These are phyloP conservation scores for Torymus auratus DNA, from an alignment of 2,888 invertebrate species.

Conservation along the genomic window DNA sequence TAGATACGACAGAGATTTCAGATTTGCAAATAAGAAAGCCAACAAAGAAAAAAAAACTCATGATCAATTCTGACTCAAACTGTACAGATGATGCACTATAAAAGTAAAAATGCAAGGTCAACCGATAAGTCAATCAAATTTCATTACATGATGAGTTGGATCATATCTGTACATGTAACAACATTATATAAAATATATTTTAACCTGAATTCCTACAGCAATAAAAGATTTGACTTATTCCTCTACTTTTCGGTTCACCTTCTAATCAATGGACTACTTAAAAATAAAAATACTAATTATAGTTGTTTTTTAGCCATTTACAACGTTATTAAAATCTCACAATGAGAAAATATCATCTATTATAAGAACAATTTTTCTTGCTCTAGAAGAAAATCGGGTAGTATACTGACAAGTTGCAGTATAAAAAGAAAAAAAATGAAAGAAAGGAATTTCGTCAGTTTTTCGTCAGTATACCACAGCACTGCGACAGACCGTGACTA, in stretches of 20 bases:
- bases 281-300: conserved; percentile 14
- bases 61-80: conserved; percentile 41
- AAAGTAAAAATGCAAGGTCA: conserved; percentile 8
- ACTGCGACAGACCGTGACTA: neutral
- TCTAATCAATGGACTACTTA: conserved; percentile 25
- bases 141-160: no score
- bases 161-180: no score
- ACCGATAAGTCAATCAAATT: conserved; percentile 21
- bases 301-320: neutral
- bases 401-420: no score
- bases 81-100: conserved; percentile 35
- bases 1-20: neutral
- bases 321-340: neutral
- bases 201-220: neutral
- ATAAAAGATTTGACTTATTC: neutral
- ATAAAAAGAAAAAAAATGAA: no score
- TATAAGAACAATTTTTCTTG: neutral
- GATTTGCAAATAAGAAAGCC: conserved; percentile 41
- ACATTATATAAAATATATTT: neutral
- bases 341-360: conserved; percentile 8
- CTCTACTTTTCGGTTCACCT: conserved; percentile 50
- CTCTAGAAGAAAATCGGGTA: no score
- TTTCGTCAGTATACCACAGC: no score
- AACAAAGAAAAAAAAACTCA: neutral
- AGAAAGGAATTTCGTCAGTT: no score